Percentiles rank a stretch among this genome's conserved stretches.
These are phyloP conservation scores for Gasteruption jaculator DNA, from an alignment of 2,888 invertebrate species.

Conservation along the genomic window DNA sequence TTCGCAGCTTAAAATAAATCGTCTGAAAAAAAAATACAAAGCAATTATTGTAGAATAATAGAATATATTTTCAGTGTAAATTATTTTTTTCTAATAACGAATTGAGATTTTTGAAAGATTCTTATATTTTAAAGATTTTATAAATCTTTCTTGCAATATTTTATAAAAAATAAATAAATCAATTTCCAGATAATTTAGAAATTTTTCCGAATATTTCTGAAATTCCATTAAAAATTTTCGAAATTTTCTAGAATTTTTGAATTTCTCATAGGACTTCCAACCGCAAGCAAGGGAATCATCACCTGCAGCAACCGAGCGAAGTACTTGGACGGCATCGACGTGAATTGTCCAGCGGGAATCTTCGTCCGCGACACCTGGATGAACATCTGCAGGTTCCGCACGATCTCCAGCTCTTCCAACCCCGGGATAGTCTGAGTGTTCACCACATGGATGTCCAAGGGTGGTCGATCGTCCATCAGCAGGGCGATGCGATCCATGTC, in stretches of 20 bases:
- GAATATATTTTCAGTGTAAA: too few species aligned
- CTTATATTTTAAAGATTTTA: background rate
- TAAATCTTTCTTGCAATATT: background rate
- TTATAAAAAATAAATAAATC: too few species aligned
- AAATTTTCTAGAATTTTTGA: too few species aligned
- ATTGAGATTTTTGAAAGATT: too few species aligned
- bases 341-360: slow-evolving; percentile 53
- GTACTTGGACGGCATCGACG: slow-evolving; percentile 54
- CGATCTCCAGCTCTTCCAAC: slow-evolving; percentile 62
- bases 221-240: too few species aligned
- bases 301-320: slow-evolving; percentile 58
- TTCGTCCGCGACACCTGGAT: slow-evolving; percentile 65
- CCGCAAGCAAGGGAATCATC: too few species aligned
- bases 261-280: too few species aligned
- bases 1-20: slow-evolving; percentile 83
- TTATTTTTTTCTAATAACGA: too few species aligned
- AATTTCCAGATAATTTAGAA: too few species aligned
- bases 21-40: slow-evolving; percentile 50
- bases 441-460: slow-evolving; percentile 73
- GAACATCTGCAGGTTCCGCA: slow-evolving; percentile 76
- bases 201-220: too few species aligned
- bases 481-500: slow-evolving; percentile 73
- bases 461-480: slow-evolving; percentile 69
- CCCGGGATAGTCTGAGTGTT: slow-evolving; percentile 76
- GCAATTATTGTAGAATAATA: background rate